Evolutionary conservation across 2,797 vertebrate species (phyloP).

Genomic region (Oryzias sinensis): DNA sequence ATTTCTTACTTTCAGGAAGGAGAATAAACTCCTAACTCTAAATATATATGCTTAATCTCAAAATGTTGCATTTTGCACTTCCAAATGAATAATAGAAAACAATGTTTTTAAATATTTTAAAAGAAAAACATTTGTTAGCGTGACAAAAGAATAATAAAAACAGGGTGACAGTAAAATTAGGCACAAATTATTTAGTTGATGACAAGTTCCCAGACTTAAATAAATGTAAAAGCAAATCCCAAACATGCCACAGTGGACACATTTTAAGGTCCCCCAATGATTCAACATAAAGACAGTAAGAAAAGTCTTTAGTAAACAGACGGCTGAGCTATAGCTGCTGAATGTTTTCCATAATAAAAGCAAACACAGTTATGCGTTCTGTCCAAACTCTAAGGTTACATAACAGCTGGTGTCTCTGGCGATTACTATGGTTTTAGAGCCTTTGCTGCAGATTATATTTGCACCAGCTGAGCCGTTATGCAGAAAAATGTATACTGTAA

Average conservation of each 20-base stretch:
- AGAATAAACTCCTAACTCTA: too few species aligned
- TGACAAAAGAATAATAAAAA: slow-evolving; percentile 27
- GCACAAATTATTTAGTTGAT: slow-evolving; percentile 23
- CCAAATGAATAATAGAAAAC: slow-evolving; percentile 22
- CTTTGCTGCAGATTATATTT: slow-evolving; percentile 18
- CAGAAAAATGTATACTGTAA: background rate
- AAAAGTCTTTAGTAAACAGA: slow-evolving; percentile 13
- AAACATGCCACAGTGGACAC: background rate
- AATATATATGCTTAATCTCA: too few species aligned
- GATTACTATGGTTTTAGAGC: slow-evolving; percentile 31
- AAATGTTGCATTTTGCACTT: slow-evolving; percentile 4
- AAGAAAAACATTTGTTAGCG: slow-evolving; percentile 7
- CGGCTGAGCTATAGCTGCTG: slow-evolving; percentile 11
- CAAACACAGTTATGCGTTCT: slow-evolving; percentile 18
- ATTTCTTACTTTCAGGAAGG: too few species aligned
- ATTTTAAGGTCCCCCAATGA: slow-evolving; percentile 15
- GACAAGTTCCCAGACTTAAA: slow-evolving; percentile 8
- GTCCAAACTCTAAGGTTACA: slow-evolving; percentile 25
- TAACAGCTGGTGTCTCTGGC: slow-evolving; percentile 23
- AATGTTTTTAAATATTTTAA: slow-evolving; percentile 36
- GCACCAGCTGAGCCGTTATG: slow-evolving; percentile 7
- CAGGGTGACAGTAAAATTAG: slow-evolving; percentile 28
- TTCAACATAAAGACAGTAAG: slow-evolving; percentile 9
- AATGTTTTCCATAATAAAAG: slow-evolving; percentile 27
- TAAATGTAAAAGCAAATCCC: slow-evolving; percentile 10